phyloP scores from a whole-genome alignment of 2,797 vertebrate genomes.

The Sternotherus odoratus region DNA sequence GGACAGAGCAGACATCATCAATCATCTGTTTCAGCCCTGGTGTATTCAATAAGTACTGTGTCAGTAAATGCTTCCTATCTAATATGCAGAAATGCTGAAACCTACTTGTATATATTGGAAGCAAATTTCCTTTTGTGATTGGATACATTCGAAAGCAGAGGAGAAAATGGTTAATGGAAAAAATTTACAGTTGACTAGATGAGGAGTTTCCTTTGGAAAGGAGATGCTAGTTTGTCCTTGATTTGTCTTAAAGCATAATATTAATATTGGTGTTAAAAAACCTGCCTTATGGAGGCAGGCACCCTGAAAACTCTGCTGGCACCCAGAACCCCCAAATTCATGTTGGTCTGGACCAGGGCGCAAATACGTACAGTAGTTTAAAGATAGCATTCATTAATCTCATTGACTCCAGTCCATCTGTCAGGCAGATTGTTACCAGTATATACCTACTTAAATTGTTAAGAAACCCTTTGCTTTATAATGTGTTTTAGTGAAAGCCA shows the following conservation, averaged over 20 bases:
- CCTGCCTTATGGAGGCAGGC: not conserved
- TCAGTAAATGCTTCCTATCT: not conserved
- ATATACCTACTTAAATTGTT: not conserved
- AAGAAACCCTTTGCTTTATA: not conserved
- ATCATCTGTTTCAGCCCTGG: not conserved
- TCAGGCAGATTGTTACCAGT: not conserved
- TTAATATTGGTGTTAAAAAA: not conserved
- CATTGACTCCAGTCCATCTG: not conserved
- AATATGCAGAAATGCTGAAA: not conserved
- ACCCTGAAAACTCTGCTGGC: not conserved
- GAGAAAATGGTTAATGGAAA: not conserved
- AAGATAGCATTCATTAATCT: not conserved
- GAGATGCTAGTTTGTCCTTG: conserved; percentile 27
- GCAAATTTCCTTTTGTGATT: not conserved
- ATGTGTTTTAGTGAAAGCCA: not conserved
- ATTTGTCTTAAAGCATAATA: not conserved
- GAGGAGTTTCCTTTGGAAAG: not conserved
- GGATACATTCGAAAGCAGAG: conserved; percentile 2
- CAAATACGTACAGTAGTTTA: fast-evolving
- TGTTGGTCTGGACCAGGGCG: not conserved
- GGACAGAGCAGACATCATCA: not conserved
- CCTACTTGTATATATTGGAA: conserved; percentile 22
- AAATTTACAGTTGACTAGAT: not conserved
- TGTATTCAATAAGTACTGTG: not conserved
- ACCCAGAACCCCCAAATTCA: not conserved